Base-by-base conservation (phyloP, 2,888 invertebrate species). In the Listrodromus nycthemerus region DNA sequence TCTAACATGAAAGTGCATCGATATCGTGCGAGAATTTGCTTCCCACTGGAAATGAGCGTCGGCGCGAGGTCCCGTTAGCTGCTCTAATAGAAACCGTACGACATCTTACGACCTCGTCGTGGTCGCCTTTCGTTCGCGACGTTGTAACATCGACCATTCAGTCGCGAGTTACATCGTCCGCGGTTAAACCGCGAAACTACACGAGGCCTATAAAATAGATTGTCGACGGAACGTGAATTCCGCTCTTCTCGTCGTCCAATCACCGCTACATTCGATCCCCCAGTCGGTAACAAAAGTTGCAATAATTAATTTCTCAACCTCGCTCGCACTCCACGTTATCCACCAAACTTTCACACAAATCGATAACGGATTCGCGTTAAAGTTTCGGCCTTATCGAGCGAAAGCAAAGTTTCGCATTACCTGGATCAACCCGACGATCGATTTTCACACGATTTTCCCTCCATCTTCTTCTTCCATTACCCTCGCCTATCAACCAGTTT, bases 391-490 rank as follows among this genome's bases (percentile, higher is more conserved):
- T 33, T 33, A 33, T 8, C 33, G 33, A 33, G 7, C 33, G 33
- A 33, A 6, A 6, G 6, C 7, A 8, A 8, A 33, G 0, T 33
- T 33, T 33, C 33, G 33, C 33, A 7, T 7, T 33, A 7, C 58
- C 52, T 58, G 71, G 33, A 48, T 13, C 21, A 33, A 27, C 21
- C 48, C n/a, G 50, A 55, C 30, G 70, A 71, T 58, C 55, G 81
- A 71, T 76, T 33, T 52, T 79, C 69, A 33, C 48, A 76, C 76
- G 71, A 80, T 80, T 75, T 77, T 52, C 50, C 33, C 33, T 33
- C 33, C 33, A 7, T 21, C n/a, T 70, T 33, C 41, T 48, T 19
- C 30, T 61, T 58, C 66, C 61, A 58, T 63, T 55, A 63, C 67
- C 67, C 0, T 37, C 2, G 2, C 8, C 37, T 10, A 10, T 63